These are phyloP conservation scores for Trichechus manatus DNA, from an alignment of 2,113 vertebrate genomes.

Conservation along the genomic window DNA sequence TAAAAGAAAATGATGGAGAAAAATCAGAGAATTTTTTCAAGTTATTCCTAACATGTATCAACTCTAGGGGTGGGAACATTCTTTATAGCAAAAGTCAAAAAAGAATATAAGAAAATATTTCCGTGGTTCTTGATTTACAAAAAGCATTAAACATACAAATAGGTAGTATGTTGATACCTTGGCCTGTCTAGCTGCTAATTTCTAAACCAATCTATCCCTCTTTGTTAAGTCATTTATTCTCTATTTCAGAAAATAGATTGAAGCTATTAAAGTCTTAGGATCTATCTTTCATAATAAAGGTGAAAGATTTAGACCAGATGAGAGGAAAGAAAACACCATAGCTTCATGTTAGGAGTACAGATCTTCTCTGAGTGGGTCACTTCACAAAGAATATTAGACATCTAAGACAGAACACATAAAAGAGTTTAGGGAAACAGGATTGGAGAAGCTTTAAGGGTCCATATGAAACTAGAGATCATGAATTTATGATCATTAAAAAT, in stretches of 20 bases:
- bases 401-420: neutral
- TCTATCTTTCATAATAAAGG: neutral
- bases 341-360: neutral
- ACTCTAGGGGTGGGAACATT: neutral
- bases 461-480: neutral
- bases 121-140: slow-evolving; percentile 36
- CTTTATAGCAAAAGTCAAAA: slow-evolving; percentile 35
- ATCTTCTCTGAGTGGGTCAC: neutral
- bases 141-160: neutral
- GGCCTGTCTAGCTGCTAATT: slow-evolving; percentile 13
- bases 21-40: slow-evolving; percentile 43
- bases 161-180: neutral
- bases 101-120: neutral
- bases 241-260: slow-evolving; percentile 52
- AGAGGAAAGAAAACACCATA: neutral
- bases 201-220: neutral
- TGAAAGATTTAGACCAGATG: slow-evolving; percentile 43
- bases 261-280: slow-evolving; percentile 38
- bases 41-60: neutral
- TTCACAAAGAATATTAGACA: neutral
- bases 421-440: neutral
- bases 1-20: slow-evolving; percentile 30
- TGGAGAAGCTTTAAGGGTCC: neutral
- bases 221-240: slow-evolving; percentile 43
- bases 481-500: slow-evolving; percentile 4